Evolutionary conservation across 2,113 vertebrate genomes (phyloP).

Genomic region (Prionailurus viverrinus): DNA sequence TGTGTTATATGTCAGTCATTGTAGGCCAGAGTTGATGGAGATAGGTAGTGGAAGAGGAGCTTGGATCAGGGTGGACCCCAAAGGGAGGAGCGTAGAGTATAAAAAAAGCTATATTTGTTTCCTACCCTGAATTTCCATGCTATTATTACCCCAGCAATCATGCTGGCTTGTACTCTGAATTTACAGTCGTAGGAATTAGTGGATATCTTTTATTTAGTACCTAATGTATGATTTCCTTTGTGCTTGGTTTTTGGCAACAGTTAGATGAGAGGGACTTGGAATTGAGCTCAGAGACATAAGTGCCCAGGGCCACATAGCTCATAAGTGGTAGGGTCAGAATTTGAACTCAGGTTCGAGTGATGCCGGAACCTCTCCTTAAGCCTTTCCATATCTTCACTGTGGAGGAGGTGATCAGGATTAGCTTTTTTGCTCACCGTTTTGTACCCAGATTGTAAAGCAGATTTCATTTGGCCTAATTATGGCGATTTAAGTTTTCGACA

Average conservation of each 20-base stretch:
- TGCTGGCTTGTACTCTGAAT: not conserved
- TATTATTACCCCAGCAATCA: not conserved
- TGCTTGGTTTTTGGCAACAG: not conserved
- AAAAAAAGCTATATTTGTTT: conserved; percentile 15
- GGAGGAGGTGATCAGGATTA: not conserved
- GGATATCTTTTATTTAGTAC: conserved; percentile 20
- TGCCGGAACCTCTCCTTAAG: not conserved
- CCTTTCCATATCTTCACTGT: not conserved
- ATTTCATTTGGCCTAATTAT: not conserved
- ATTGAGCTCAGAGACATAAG: conserved; percentile 1
- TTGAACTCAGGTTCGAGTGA: not conserved
- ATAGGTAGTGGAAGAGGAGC: not conserved
- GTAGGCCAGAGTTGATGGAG: not conserved
- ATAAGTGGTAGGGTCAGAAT: not conserved
- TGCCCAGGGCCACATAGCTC: not conserved
- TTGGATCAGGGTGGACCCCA: not conserved
- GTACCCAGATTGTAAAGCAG: not conserved
- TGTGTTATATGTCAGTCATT: not conserved
- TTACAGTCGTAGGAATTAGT: not conserved
- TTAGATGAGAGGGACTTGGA: conserved; percentile 4
- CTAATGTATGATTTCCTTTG: not conserved
- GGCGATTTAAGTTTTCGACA: conserved; percentile 1
- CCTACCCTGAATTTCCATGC: not conserved
- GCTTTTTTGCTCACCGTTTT: conserved; percentile 4
- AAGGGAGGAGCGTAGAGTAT: not conserved